Percentiles rank a stretch among this genome's conserved stretches.
phyloP scores from a whole-genome alignment of 1,140 invertebrate species.

The Zaprionus capensis region DNA sequence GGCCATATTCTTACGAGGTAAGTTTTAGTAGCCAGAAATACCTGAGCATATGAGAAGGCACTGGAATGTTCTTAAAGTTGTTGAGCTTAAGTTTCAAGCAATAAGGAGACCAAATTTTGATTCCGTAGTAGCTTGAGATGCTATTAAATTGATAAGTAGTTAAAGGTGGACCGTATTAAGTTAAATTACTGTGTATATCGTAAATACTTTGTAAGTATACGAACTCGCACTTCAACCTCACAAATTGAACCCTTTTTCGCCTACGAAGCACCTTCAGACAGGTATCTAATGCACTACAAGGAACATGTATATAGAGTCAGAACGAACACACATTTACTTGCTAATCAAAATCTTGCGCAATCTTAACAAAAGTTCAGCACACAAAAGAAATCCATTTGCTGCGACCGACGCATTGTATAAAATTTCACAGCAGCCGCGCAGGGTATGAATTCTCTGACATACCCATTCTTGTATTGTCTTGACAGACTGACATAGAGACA shows the following conservation, averaged over 20 bases:
- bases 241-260: background rate
- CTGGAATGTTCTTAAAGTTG: background rate
- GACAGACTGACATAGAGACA: constrained; percentile 9
- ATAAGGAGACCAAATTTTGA: background rate
- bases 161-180: too few relatives aligned
- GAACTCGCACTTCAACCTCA: background rate
- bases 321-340: background rate
- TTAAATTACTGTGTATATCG: background rate
- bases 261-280: background rate
- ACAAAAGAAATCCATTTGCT: constrained; percentile 21
- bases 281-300: background rate
- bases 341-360: background rate
- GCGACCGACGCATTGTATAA: constrained; percentile 3
- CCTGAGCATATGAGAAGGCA: too few relatives aligned
- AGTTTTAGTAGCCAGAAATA: background rate
- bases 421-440: constrained; percentile 11
- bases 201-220: background rate
- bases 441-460: constrained; percentile 32
- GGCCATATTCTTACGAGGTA: background rate
- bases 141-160: too few relatives aligned
- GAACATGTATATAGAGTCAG: background rate
- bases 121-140: too few relatives aligned
- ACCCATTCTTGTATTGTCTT: constrained; percentile 11
- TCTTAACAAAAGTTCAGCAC: constrained; percentile 1
- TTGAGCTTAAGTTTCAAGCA: background rate